Evolutionary conservation across 2,797 vertebrate species (phyloP), one percentile per base, ranked within the genome.

Genomic region (Molossus alvarezi): DNA sequence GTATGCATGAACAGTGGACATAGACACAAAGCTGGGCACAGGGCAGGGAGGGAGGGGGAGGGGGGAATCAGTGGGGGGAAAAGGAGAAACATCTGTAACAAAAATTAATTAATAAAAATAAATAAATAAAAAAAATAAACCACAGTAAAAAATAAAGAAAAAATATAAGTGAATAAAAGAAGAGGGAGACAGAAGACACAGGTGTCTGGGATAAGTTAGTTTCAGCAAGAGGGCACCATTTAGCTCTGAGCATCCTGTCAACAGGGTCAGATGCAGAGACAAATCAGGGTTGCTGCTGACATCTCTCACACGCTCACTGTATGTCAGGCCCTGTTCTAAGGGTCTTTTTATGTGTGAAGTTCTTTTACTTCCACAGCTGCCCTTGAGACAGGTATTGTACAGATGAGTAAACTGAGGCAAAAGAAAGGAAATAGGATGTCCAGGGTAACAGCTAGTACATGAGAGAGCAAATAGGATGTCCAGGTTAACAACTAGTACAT

Each of bases 381-480:
- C 20, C 69, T 6, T 83, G 12, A 48, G 18, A 27, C 9, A 53
- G 17, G 25, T 2, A 27, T 82, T 92, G 29, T 67, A 62, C 13
- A 87, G 51, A 79, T 48, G 57, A 84, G 13, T 65, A 92, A 89
- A 90, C n/a, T 3, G 71, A 89, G 64, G 25, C 64, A 71, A 53
- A 80, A 48, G n/a, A 62, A 58, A 18, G 14, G 12, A 72, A 84
- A 80, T 82, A 79, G n/a, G 37, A 51, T 79, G 33, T n/a, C 25
- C 25, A 53, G 29, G 11, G 8, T 91, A 72, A 18, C 29, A 51
- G 11, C 9, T 10, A 77, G 25, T 60, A 45, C 1, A 25, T 2
- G 18, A 73, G 72, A 76, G 64, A 80, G 1, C 2, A 72, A 84
- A 80, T 82, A 79, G n/a, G 37, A 51, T 79, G 33, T n/a, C 25